Evolutionary conservation across 2,113 vertebrate species (phyloP), one percentile per base, ranked within the genome.

Genomic region (Saimiri boliviensis): DNA sequence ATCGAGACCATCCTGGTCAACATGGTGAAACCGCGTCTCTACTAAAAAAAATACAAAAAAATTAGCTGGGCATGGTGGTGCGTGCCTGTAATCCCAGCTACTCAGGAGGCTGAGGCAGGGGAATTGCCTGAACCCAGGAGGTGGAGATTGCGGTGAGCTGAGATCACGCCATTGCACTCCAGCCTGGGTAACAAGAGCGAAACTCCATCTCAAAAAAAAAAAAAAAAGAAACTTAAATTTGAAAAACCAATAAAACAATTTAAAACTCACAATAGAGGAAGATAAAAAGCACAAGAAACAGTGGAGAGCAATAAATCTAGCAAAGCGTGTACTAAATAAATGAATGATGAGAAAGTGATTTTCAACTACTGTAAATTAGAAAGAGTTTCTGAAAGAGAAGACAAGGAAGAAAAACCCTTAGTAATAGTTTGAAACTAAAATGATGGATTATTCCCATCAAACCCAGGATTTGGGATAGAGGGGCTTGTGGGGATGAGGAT

Each of bases 221-320:
- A n/a, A n/a, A n/a, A n/a, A n/a, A n/a, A n/a, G 8, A 87, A 86
- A 92, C 70, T 80, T 68, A 90, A 83, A 87, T 77, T 42, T 52
- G 19, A 74, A 71, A 86, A 86, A 42, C 5, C 37, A 52, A 35
- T 37, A 47, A 76, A 94, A 68, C 8, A 76, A 76, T 16, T 60
- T 56, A 42, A 6, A 94, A 21, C 52, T 90, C 80, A 58, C 12
- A n/a, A n/a, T 20, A 73, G 27, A 35, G n/a, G 30, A 79, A 92
- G 58, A 73, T 21, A 79, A 79, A 66, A 8, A 90, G 23, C 52
- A 23, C 1, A 21, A 45, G 42, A 92, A 90, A 86, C 17, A 77
- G n/a, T 12, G 52, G 42, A 54, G 35, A 73, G 16, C 30, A 42
- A 56, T 14, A 54, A 45, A 63, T 45, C 12, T 82, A 52, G 32